These are phyloP conservation scores for Spondyliosoma cantharus DNA, from an alignment of 2,797 vertebrate genomes.

Conservation along the genomic window DNA sequence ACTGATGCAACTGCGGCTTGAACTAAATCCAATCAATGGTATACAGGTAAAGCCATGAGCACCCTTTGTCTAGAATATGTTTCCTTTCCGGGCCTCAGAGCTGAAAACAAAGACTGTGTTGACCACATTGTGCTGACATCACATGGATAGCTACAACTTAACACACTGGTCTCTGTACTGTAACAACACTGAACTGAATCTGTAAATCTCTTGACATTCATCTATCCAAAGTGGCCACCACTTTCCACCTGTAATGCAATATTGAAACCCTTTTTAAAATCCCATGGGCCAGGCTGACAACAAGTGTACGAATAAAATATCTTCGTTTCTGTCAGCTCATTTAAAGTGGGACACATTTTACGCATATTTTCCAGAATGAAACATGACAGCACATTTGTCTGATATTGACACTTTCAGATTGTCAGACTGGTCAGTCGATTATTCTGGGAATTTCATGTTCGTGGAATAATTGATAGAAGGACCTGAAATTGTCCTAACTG, in stretches of 20 bases:
- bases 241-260: slow-evolving; percentile 23
- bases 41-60: slow-evolving; percentile 5
- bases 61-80: not conserved
- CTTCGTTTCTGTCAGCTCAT: not conserved
- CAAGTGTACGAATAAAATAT: not conserved
- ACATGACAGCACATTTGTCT: too few species aligned
- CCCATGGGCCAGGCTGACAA: not conserved
- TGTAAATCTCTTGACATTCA: slow-evolving; percentile 41
- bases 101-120: slow-evolving; percentile 12
- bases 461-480: too few species aligned
- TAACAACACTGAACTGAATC: slow-evolving; percentile 29
- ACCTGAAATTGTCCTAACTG: too few species aligned
- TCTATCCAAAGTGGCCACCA: slow-evolving; percentile 20
- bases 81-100: not conserved
- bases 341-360: not conserved
- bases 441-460: too few species aligned
- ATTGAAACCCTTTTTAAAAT: slow-evolving; percentile 36
- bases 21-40: slow-evolving; percentile 5
- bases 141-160: slow-evolving; percentile 21
- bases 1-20: slow-evolving; percentile 5
- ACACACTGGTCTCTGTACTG: slow-evolving; percentile 4
- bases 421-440: too few species aligned
- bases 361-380: not conserved
- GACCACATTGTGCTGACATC: slow-evolving; percentile 10
- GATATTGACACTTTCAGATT: too few species aligned